Evolutionary conservation across 2,888 invertebrate genomes (phyloP), one percentile per base, ranked within the genome.

Genomic region (Agrenia bidenticulata): DNA sequence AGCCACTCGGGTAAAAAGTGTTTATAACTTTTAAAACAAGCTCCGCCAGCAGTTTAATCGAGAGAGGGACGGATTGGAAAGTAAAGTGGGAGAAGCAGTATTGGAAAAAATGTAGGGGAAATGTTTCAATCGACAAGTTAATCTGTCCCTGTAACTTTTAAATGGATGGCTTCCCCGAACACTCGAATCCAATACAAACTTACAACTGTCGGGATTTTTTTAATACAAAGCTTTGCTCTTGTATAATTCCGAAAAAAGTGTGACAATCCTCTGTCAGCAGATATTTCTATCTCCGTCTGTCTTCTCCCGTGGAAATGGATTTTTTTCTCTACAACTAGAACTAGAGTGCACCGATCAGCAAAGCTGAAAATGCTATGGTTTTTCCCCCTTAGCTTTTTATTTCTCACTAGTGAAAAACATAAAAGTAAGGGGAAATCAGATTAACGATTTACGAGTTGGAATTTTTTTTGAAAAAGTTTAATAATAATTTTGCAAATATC

Each of bases 111-210:
- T 45, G 19, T 19, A 17, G 5, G n/a, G 45, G 45, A 45, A 45
- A 45, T 45, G 45, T 45, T 45, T 45, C 45, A 45, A 45, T 45
- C 45, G 45, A 45, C 45, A 45, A 45, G 45, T 19, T 45, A 45
- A 45, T 45, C 45, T 45, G 45, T 45, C 15, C 19, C 19, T 45
- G 45, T 45, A 45, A 45, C 45, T 45, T 45, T 45, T 19, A 32
- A 32, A 32, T 32, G 32, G 4, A 32, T 32, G 32, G 32, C 32
- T 11, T 32, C 5, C 32, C 11, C 4, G 5, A 32, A 11, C 32
- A 11, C 4, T 32, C 32, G 5, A 32, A 32, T 32, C 32, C 5
- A 32, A 32, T 32, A 32, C 32, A 32, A 32, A 32, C 32, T 32
- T 32, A 32, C 32, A 32, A 32, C 4, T 11, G 4, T 32, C 32